Conservation (phyloP, 2,888 invertebrate genomes). For the Platycheirus rosarum region DNA sequence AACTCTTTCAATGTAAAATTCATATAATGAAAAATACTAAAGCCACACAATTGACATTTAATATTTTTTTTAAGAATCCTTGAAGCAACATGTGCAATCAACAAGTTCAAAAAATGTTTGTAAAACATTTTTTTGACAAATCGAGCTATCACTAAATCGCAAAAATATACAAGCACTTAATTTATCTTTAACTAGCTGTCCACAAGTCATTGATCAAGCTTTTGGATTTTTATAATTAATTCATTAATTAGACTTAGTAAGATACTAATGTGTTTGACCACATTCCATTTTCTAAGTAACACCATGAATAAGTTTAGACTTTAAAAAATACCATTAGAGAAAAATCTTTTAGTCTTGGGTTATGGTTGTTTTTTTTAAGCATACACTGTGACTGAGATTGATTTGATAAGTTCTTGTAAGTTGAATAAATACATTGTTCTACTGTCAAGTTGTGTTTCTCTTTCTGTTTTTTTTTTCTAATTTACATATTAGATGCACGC, state of each 20-base stretch:
- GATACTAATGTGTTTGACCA: slow-evolving; percentile 48
- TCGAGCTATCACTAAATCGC: not conserved
- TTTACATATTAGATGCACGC: slow-evolving; percentile 48
- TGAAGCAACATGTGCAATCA: no score
- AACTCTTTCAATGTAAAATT: no score
- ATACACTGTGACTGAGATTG: slow-evolving; percentile 45
- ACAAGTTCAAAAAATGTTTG: not conserved
- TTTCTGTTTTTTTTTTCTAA: not conserved
- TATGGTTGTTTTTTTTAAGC: slow-evolving; percentile 21
- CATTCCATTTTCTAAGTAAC: slow-evolving; percentile 45
- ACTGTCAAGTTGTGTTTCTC: not conserved
- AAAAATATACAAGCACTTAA: slow-evolving; percentile 14
- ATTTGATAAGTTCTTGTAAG: slow-evolving; percentile 53
- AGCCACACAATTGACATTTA: no score
- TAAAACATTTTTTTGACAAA: slow-evolving; percentile 16
- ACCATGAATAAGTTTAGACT: slow-evolving; percentile 2
- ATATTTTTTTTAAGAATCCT: no score
- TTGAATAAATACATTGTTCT: slow-evolving; percentile 49
- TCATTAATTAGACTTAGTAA: slow-evolving; percentile 48
- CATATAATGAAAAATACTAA: no score
- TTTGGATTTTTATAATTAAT: slow-evolving; percentile 47
- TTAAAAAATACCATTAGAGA: not conserved
- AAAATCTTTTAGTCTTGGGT: not conserved
- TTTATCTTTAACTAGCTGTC: slow-evolving; percentile 29
- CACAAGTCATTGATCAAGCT: slow-evolving; percentile 13